Evolutionary conservation across 2,113 vertebrate genomes (phyloP), one percentile per base, ranked within the genome.

Genomic region (Ginglymostoma cirratum): DNA sequence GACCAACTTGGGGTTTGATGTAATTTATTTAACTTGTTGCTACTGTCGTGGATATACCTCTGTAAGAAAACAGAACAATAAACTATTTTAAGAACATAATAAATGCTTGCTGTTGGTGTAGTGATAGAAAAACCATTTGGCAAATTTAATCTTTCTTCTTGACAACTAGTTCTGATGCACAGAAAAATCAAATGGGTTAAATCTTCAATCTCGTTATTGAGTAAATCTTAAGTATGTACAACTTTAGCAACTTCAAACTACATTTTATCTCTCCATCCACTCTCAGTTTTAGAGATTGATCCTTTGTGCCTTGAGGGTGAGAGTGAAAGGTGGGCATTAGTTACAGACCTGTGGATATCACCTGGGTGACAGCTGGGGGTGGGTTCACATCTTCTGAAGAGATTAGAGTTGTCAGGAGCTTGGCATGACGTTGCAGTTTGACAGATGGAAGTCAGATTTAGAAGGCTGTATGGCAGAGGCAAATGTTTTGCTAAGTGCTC

Each of bases 371-470:
- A 42, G 38, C 80, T 42, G 80, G 38, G 17, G 10, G 45, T 61
- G 87, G 87, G 3, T 90, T 90, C 30, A n/a, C 34, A 90, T 34
- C 27, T 17, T 90, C 27, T 30, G 12, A 65, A 61, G 24, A 65
- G 87, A 90, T 61, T 90, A 34, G 55, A 34, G 87, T 52, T 90
- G 87, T 61, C 87, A 52, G 87, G 87, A 15, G 48, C 48, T 89
- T 89, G 86, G 86, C 52, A 8, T 30, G 27, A 90, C 15, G 12
- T n/a, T 61, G 24, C 87, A 34, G 3, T 65, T 90, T 90, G 87
- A 90, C 87, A 90, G 87, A 90, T 90, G 87, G 87, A 61, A 90
- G 52, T 15, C 48, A 90, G 48, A 55, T 61, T 90, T 90, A 90
- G 87, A 90, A 90, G 87, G 12, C 48, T 61, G 45, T 14, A n/a